phyloP scores from a whole-genome alignment of 1,140 invertebrate genomes.

The Probaryconus sp. region DNA sequence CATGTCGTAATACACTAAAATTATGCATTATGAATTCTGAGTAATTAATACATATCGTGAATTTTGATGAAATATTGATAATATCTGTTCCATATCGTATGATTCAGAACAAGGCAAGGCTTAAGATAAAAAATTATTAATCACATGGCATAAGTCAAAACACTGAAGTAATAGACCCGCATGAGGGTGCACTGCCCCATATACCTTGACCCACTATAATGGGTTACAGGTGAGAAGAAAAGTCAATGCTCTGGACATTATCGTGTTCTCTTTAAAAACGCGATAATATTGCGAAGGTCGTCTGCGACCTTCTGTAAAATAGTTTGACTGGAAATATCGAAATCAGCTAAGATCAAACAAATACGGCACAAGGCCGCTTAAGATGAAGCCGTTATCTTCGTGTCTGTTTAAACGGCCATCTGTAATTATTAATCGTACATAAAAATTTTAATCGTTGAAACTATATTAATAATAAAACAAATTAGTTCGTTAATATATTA shows the following conservation, averaged over 20 bases:
- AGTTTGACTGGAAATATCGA: conserved; percentile 16
- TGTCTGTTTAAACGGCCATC: conserved; percentile 35
- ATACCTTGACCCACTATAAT: conserved; percentile 76
- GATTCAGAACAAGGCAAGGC: conserved; percentile 65
- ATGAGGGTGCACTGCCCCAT: conserved; percentile 76
- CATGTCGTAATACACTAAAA: background rate
- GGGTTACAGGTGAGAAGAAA: conserved; percentile 68
- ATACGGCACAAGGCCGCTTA: conserved; percentile 44
- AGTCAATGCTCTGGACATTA: conserved; percentile 62
- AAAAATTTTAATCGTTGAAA: conserved; percentile 22
- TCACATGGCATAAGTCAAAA: conserved; percentile 61
- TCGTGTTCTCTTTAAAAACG: conserved; percentile 57
- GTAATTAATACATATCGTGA: background rate
- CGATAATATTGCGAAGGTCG: conserved; percentile 44
- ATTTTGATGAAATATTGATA: conserved; percentile 18
- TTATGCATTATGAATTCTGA: background rate
- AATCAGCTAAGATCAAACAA: conserved; percentile 55
- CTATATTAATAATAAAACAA: too few relatives aligned
- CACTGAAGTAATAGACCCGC: conserved; percentile 72
- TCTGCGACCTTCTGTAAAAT: conserved; percentile 40
- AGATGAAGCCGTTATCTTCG: conserved; percentile 31
- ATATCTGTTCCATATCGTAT: conserved; percentile 26
- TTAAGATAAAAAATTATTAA: conserved; percentile 66
- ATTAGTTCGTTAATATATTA: too few relatives aligned
- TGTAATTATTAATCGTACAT: conserved; percentile 28